phyloP scores from a whole-genome alignment of 2,888 invertebrate species.

The Digitonthophagus gazella region DNA sequence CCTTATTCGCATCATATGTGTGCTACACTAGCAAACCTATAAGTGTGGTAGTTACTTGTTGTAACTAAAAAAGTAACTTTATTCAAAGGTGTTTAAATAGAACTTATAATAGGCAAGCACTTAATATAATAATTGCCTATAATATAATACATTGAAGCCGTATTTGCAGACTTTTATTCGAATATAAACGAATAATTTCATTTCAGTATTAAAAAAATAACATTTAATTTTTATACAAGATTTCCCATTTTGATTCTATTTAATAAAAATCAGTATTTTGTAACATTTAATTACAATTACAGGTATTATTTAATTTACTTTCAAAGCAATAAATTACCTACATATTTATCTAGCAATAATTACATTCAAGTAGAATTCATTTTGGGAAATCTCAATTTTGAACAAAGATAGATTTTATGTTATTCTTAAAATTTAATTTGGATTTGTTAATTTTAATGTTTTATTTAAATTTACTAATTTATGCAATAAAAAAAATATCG shows the following conservation, averaged over 20 bases:
- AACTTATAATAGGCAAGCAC: not conserved
- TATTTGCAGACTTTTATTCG: too few relatives aligned
- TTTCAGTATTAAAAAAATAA: not conserved
- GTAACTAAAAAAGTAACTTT: constrained; percentile 16
- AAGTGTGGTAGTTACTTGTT: constrained; percentile 11
- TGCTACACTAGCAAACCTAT: constrained; percentile 3
- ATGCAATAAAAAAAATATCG: not conserved
- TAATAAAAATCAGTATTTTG: not conserved
- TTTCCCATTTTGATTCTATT: not conserved
- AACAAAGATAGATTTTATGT: too few relatives aligned
- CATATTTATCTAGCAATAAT: not conserved
- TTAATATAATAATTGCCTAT: not conserved
- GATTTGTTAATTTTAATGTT: too few relatives aligned
- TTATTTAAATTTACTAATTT: too few relatives aligned
- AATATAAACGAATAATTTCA: not conserved
- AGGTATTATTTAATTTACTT: too few relatives aligned
- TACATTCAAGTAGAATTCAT: not conserved
- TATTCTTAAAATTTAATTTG: not conserved
- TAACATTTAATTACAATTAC: too few relatives aligned
- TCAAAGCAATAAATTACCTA: not conserved
- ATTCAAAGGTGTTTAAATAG: constrained; percentile 9
- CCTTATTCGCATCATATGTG: not conserved
- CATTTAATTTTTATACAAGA: not conserved
- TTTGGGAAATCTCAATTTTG: not conserved
- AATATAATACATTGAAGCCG: too few relatives aligned